A percentile compares a stretch with the other conserved stretches of the same genome.
These are phyloP conservation scores for Pinctada fucata DNA, from an alignment of 2,888 invertebrate species.

Conservation along the genomic window DNA sequence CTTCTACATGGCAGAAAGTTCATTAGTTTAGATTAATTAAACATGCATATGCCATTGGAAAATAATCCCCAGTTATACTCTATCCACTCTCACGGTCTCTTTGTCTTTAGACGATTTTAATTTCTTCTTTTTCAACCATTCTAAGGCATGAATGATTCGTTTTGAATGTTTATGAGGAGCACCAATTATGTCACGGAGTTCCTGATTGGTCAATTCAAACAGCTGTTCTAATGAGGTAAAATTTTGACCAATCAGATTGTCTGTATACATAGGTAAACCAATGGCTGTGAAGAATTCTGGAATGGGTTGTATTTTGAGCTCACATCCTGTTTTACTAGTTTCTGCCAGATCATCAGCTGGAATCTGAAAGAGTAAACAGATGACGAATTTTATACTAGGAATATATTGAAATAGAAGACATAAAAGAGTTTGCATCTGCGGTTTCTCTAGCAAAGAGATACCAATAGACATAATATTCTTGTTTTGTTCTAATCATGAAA, in stretches of 20 bases:
- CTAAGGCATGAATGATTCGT: conserved; percentile 70
- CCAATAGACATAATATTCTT: too few relatives aligned
- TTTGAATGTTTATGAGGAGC: conserved; percentile 69
- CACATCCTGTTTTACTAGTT: conserved; percentile 69
- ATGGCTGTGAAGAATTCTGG: conserved; percentile 74
- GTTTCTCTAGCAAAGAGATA: too few relatives aligned
- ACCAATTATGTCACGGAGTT: conserved; percentile 63
- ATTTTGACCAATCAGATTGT: conserved; percentile 53
- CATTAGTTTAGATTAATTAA: too few relatives aligned
- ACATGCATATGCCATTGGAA: too few relatives aligned
- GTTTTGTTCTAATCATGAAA: too few relatives aligned
- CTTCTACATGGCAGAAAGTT: too few relatives aligned
- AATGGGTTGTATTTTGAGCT: conserved; percentile 72
- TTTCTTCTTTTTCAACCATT: conserved; percentile 65
- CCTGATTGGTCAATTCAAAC: conserved; percentile 60
- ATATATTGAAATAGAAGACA: neutral
- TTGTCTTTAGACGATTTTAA: neutral
- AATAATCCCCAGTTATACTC: neutral
- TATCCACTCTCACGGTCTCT: neutral
- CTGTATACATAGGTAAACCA: conserved; percentile 76
- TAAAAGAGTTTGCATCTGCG: too few relatives aligned
- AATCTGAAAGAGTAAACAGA: conserved; percentile 59
- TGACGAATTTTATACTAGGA: too few relatives aligned
- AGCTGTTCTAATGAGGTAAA: conserved; percentile 64
- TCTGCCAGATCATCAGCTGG: conserved; percentile 73